Percentiles rank a stretch among this genome's conserved stretches.
Conservation (phyloP, 1,140 invertebrate genomes). For the Branchinecta lindahli region DNA sequence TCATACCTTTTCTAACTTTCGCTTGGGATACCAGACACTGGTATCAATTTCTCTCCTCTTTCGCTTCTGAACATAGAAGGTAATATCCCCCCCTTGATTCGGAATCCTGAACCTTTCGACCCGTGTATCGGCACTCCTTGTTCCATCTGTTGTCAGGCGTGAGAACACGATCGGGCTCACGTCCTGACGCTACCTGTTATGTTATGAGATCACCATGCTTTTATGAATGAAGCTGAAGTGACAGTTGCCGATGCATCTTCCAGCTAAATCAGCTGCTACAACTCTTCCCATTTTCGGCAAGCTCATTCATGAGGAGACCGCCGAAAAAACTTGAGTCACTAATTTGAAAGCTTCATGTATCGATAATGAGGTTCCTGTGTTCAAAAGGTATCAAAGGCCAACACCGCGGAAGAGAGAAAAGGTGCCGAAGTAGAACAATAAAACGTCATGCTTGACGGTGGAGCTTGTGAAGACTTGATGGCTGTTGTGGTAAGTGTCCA, state of each 20-base stretch:
- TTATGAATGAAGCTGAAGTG: neutral
- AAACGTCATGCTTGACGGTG: too few species aligned
- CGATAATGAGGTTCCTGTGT: neutral
- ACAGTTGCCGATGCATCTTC: slow-evolving; percentile 3
- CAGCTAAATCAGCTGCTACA: neutral
- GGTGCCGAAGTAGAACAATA: too few species aligned
- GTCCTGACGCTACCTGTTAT: neutral
- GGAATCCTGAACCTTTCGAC: too few species aligned
- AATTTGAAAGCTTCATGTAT: slow-evolving; percentile 2
- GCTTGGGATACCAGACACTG: too few species aligned
- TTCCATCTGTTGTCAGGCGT: neutral
- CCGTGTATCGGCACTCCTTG: too few species aligned
- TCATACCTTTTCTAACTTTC: too few species aligned
- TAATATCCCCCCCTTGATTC: too few species aligned
- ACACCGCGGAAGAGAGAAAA: neutral
- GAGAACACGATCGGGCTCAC: slow-evolving; percentile 1
- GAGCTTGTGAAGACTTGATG: too few species aligned
- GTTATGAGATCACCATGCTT: slow-evolving; percentile 6
- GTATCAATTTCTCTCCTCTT: too few species aligned
- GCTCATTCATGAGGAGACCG: neutral
- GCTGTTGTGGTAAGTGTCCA: too few species aligned
- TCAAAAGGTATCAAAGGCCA: neutral
- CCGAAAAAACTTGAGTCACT: neutral
- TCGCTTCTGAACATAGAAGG: too few species aligned
- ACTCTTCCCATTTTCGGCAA: neutral